Conservation (phyloP, 2,797 vertebrate genomes). For the Cynopterus sphinx region DNA sequence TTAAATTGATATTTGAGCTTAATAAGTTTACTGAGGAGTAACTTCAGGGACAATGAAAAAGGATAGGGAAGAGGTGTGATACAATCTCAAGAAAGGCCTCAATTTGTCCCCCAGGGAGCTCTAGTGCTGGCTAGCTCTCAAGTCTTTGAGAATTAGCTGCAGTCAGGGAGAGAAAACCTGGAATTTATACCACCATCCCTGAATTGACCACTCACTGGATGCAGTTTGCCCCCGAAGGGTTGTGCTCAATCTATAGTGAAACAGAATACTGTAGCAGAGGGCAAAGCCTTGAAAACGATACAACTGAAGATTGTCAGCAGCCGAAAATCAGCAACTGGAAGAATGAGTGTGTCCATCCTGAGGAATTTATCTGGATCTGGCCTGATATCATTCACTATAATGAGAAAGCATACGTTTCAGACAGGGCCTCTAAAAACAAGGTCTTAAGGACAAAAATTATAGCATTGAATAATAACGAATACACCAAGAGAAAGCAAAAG, state of each 20-base stretch:
- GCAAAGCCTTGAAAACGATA: not conserved
- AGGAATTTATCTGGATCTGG: not conserved
- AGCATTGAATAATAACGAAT: not conserved
- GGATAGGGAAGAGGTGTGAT: not conserved
- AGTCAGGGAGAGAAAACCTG: not conserved
- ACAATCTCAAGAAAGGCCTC: not conserved
- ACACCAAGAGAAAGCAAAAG: not conserved
- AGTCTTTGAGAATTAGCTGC: not conserved
- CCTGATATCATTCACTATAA: not conserved
- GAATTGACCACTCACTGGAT: not conserved
- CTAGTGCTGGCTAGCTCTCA: not conserved
- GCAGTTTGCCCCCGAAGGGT: not conserved
- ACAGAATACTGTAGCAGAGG: not conserved
- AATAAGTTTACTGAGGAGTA: not conserved
- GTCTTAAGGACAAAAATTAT: not conserved
- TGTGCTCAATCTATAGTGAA: not conserved
- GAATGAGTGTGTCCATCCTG: not conserved
- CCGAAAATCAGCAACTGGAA: not conserved
- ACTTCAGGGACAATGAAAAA: not conserved
- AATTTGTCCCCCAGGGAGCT: not conserved
- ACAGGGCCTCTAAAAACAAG: not conserved
- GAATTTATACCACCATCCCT: not conserved
- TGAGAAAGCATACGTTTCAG: not conserved
- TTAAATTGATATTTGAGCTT: not conserved
- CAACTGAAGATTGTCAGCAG: not conserved